A percentile compares a stretch with the other conserved stretches of the same genome.
These are phyloP conservation scores for Scaptomyza pallida DNA, from an alignment of 1,140 invertebrate species.

Conservation along the genomic window DNA sequence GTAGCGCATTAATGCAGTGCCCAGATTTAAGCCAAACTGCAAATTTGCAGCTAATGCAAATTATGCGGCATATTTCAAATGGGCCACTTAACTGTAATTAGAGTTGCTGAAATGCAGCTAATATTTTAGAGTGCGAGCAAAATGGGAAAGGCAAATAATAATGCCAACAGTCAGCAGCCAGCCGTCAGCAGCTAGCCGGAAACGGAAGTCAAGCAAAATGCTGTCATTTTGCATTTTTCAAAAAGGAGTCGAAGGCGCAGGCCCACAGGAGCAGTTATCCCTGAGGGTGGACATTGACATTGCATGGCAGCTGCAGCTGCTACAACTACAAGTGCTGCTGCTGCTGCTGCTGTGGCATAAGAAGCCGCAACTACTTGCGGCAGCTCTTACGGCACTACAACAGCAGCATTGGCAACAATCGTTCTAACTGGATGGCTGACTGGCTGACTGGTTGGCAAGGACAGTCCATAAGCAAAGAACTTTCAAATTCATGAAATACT, in stretches of 20 bases:
- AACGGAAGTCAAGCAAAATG: constrained; percentile 68
- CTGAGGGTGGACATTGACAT: constrained; percentile 59
- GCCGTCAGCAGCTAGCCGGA: constrained; percentile 50
- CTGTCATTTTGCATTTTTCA: constrained; percentile 67
- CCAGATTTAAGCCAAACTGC: constrained; percentile 12
- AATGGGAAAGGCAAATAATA: constrained; percentile 46
- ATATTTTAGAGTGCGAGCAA: constrained; percentile 45
- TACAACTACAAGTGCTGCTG: not conserved
- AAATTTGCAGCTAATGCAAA: constrained; percentile 45
- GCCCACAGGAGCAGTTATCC: not conserved
- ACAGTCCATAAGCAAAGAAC: constrained; percentile 43
- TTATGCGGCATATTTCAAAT: constrained; percentile 49
- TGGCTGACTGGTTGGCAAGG: constrained; percentile 28
- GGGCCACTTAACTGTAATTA: constrained; percentile 59
- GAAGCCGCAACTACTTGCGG: constrained; percentile 48
- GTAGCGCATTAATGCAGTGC: constrained; percentile 9
- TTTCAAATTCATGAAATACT: constrained; percentile 57
- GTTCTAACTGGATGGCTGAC: constrained; percentile 20
- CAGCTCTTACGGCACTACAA: constrained; percentile 40
- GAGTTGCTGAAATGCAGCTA: constrained; percentile 51
- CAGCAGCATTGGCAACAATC: constrained; percentile 44
- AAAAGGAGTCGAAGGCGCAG: not conserved
- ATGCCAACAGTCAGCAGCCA: not conserved
- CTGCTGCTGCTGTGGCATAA: constrained; percentile 17
- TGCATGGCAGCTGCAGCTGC: constrained; percentile 36